phyloP scores from a whole-genome alignment of 2,797 vertebrate genomes.

The Semotilus atromaculatus region DNA sequence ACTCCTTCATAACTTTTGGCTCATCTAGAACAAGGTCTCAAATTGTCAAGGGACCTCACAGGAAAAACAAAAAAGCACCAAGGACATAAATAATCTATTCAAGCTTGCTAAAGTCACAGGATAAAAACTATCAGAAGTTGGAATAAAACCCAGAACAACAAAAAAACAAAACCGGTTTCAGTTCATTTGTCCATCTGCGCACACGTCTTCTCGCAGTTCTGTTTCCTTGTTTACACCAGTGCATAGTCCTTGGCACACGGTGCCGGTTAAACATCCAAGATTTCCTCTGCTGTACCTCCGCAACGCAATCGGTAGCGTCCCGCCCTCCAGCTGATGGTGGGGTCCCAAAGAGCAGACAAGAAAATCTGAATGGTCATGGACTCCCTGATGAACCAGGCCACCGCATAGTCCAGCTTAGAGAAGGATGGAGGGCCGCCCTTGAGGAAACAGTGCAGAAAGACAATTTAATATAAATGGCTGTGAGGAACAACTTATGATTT shows the following conservation, averaged over 20 bases:
- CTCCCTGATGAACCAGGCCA: constrained; percentile 98
- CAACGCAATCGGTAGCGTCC: constrained; percentile 95
- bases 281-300: constrained; percentile 96
- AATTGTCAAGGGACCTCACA: constrained; percentile 52
- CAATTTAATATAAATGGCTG: neutral
- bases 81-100: constrained; percentile 87
- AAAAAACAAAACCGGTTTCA: constrained; percentile 76
- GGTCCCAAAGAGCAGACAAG: constrained; percentile 95
- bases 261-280: constrained; percentile 89
- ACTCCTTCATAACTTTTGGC: constrained; percentile 34
- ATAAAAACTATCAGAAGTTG: constrained; percentile 65
- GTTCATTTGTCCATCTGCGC: constrained; percentile 63
- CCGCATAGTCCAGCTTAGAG: constrained; percentile 97
- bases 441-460: neutral
- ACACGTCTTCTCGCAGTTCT: constrained; percentile 70
- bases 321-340: constrained; percentile 97
- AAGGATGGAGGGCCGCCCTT: constrained; percentile 91
- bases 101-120: constrained; percentile 35
- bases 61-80: constrained; percentile 76
- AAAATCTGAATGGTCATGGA: constrained; percentile 99
- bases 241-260: constrained; percentile 59
- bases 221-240: constrained; percentile 32
- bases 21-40: constrained; percentile 38
- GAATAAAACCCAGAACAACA: constrained; percentile 70
- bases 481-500: neutral